Evolutionary conservation across 2,888 invertebrate genomes (phyloP).

Genomic region (Colostygia pectinataria): DNA sequence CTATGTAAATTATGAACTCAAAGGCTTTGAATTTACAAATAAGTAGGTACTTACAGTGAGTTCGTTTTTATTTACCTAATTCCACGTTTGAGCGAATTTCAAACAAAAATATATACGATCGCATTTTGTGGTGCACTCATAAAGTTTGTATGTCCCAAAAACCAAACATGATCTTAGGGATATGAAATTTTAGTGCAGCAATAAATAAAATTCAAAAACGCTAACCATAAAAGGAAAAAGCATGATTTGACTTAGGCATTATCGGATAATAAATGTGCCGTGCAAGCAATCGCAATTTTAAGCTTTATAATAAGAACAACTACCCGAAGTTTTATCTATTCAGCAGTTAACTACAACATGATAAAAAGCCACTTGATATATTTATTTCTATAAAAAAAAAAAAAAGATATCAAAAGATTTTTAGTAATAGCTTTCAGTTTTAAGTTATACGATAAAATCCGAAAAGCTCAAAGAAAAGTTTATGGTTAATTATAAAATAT

Average conservation of each 20-base stretch:
- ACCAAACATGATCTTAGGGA: constrained; percentile 17
- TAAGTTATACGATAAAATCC: too few relatives aligned
- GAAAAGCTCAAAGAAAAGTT: constrained; percentile 3
- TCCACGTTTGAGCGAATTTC: constrained; percentile 24
- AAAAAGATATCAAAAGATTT: not conserved
- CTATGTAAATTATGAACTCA: not conserved
- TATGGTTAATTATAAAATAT: constrained; percentile 36
- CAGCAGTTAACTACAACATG: too few relatives aligned
- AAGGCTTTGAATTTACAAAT: constrained; percentile 11
- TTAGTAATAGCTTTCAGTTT: too few relatives aligned
- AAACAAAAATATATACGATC: constrained; percentile 19
- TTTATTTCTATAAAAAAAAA: too few relatives aligned
- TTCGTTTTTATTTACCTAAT: constrained; percentile 31
- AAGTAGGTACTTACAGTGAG: constrained; percentile 26
- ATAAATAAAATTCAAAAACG: constrained; percentile 17
- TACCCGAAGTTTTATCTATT: too few relatives aligned
- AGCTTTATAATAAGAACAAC: too few relatives aligned
- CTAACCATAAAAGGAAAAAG: constrained; percentile 9
- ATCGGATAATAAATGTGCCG: constrained; percentile 7
- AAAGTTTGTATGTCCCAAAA: constrained; percentile 15
- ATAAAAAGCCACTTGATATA: too few relatives aligned
- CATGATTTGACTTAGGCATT: constrained; percentile 20
- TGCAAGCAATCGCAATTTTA: not conserved
- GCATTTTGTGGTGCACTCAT: constrained; percentile 20
- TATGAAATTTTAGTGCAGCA: constrained; percentile 16